Base-by-base conservation (phyloP, 2,797 vertebrate genomes). In the Falco concolor region DNA sequence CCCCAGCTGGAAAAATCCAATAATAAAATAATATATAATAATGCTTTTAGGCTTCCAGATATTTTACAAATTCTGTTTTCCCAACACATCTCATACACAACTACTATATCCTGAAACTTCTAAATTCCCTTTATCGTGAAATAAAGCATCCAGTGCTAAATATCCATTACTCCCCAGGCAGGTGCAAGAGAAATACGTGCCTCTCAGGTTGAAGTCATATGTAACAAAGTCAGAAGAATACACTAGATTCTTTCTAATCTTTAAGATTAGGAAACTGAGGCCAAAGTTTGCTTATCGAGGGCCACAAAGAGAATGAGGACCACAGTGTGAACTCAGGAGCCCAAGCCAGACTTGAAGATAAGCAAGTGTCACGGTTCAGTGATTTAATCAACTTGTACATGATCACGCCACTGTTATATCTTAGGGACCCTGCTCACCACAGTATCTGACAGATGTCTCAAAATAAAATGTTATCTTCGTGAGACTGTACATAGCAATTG, bases 261-360 rank as follows among this genome's bases (percentile, higher is more conserved):
- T 69, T 44, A 40, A 90, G 76, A 93, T 85, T 70, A 84, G 82
- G 65, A 91, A 94, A 88, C 63, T 56, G 83, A 91, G 63, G 87
- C 65, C 73, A 65, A 86, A 85, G 25, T 24, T 56, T 36, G 20
- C 72, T 96, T 90, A 86, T 96, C 68, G 17, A 88, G 44, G n/a
- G 64, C 74, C 90, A 77, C 11, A 5, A 67, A 87, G 56, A 11
- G 2, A 89, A 74, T 30, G 49, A 83, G 44, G 23, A 70, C 59
- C 76, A 91, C 42, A n/a, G 84, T 16, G 34, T 90, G 73, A 90
- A 86, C 59, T 63, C 67, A 32, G 70, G 60, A 84, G 80, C 83
- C 44, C 49, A 67, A 90, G 67, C 8, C 54, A 45, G 45, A 47
- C 49, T 0, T n/a, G 18, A 74, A 84, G 91, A 82, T 84, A 90